A percentile compares a stretch with the other conserved stretches of the same genome.
phyloP scores from a whole-genome alignment of 1,140 invertebrate species.

The Colletes gigas region DNA sequence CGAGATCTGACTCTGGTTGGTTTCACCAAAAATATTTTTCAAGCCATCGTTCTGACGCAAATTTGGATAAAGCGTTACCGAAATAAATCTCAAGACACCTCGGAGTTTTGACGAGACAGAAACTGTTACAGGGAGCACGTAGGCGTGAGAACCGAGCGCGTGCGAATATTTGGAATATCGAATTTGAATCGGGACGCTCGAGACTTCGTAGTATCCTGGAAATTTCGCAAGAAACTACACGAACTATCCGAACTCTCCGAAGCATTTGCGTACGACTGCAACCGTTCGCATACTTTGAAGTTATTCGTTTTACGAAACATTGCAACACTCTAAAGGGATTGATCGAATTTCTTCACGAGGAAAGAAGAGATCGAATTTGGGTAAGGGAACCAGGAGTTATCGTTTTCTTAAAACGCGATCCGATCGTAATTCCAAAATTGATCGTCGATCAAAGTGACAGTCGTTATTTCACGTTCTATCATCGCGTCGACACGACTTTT shows the following conservation, averaged over 20 bases:
- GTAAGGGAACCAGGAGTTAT: too few species aligned
- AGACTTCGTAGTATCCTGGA: constrained; percentile 17
- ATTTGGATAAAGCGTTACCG: constrained; percentile 32
- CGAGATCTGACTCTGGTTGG: too few species aligned
- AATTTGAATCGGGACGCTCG: constrained; percentile 31
- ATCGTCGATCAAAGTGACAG: not conserved
- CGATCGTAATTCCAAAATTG: too few species aligned
- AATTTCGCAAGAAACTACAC: constrained; percentile 36
- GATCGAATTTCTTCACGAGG: too few species aligned
- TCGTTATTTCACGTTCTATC: not conserved
- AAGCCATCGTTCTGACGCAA: constrained; percentile 2
- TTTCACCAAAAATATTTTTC: constrained; percentile 3
- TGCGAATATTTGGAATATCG: constrained; percentile 47
- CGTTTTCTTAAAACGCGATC: too few species aligned
- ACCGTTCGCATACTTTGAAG: not conserved
- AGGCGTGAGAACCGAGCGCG: constrained; percentile 35
- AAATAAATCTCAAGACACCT: constrained; percentile 14
- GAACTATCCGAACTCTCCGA: constrained; percentile 11
- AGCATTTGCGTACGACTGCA: not conserved
- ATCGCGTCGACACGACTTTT: not conserved
- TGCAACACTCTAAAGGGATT: not conserved
- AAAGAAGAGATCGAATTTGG: too few species aligned
- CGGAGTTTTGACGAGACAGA: not conserved
- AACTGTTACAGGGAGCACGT: not conserved
- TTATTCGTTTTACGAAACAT: not conserved